Conservation (phyloP, 2,888 invertebrate genomes). For the Epirrhoe tristata region DNA sequence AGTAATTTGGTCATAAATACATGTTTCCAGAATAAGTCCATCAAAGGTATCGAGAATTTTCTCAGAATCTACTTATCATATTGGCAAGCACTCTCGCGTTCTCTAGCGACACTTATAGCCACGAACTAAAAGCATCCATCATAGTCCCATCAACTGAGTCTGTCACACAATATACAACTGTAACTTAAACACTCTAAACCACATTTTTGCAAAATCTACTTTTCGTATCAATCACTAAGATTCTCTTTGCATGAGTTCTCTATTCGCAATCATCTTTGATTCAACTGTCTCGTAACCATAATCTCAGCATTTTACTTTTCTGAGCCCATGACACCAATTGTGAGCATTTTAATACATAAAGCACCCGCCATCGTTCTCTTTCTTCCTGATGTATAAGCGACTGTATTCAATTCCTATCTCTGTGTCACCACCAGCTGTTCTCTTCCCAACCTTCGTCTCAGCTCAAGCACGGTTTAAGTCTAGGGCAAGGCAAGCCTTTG, state of each 20-base stretch:
- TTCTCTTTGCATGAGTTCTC: background rate
- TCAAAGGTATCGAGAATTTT: conserved; percentile 2
- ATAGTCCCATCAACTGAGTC: background rate
- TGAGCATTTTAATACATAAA: background rate
- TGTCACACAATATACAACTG: background rate
- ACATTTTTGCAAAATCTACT: background rate
- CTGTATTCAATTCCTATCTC: background rate
- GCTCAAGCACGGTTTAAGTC: conserved; percentile 1
- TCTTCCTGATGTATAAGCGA: background rate
- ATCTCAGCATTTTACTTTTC: background rate
- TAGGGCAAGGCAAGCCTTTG: background rate
- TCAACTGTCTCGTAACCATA: background rate
- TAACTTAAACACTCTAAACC: background rate
- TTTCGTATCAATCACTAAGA: background rate
- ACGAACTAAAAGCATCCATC: conserved; percentile 16
- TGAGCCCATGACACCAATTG: background rate
- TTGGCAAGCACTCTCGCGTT: conserved; percentile 32
- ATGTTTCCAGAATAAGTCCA: conserved; percentile 4
- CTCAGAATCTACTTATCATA: conserved; percentile 15
- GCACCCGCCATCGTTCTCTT: background rate
- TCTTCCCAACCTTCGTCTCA: background rate
- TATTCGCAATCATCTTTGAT: background rate
- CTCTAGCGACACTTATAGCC: conserved; percentile 33
- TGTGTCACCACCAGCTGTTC: background rate
- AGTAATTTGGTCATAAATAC: conserved; percentile 33